These are phyloP conservation scores for Pungitius pungitius DNA, from an alignment of 2,113 vertebrate species.

Conservation along the genomic window DNA sequence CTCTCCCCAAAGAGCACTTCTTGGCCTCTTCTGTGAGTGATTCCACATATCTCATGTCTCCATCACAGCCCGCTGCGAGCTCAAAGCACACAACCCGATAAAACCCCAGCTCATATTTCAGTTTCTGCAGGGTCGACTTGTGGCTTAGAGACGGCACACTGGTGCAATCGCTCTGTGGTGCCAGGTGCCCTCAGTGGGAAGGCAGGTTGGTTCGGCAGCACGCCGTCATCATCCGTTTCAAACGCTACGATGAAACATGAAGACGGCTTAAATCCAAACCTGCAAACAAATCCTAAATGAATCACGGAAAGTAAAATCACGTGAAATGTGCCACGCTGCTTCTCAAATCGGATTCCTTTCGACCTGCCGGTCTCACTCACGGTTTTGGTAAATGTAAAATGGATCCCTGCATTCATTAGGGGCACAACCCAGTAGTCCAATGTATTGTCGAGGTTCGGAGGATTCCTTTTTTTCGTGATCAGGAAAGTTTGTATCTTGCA, in stretches of 20 bases:
- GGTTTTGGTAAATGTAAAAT: slow-evolving; percentile 43
- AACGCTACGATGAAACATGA: slow-evolving; percentile 4
- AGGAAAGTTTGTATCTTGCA: neutral
- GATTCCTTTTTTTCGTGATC: slow-evolving; percentile 8
- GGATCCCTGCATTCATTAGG: slow-evolving; percentile 20
- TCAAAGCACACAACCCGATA: slow-evolving; percentile 8
- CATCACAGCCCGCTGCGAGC: slow-evolving; percentile 4
- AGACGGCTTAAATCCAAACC: neutral
- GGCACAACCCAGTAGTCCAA: neutral
- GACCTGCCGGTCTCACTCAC: slow-evolving; percentile 19
- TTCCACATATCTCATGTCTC: slow-evolving; percentile 39
- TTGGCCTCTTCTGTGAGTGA: neutral
- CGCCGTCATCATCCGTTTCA: neutral
- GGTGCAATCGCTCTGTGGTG: slow-evolving; percentile 6
- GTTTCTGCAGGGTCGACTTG: neutral
- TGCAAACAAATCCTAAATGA: slow-evolving; percentile 9
- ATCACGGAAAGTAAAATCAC: neutral
- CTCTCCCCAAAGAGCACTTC: slow-evolving; percentile 5
- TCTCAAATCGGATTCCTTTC: neutral
- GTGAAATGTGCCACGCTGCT: slow-evolving; percentile 1
- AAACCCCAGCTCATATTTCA: slow-evolving; percentile 16
- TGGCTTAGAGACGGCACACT: neutral
- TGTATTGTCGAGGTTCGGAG: slow-evolving; percentile 1
- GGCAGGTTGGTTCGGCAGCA: slow-evolving; percentile 11
- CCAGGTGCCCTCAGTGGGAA: slow-evolving; percentile 2